Evolutionary conservation across 2,113 vertebrate genomes (phyloP), one percentile per base, ranked within the genome.

Genomic region (Salvator merianae): DNA sequence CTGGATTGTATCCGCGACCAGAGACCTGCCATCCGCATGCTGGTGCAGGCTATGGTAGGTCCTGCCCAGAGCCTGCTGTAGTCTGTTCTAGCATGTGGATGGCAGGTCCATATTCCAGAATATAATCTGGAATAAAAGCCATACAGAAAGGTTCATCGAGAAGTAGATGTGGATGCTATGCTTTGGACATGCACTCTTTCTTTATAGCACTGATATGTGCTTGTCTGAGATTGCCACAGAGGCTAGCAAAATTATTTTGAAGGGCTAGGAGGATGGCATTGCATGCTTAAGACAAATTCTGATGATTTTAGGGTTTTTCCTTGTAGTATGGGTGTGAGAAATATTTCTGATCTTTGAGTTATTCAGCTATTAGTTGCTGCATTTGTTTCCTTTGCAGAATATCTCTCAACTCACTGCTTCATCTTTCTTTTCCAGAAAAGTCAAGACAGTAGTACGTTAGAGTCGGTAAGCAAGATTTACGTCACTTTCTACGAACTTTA

Each of bases 401-500:
- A 55, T 38, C 9, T 3, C 1, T 70, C 71, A 40, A 40, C 16
- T 13, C 36, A 3, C 3, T 20, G 3, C n/a, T 63, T 4, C 26
- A 24, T 66, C 0, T 84, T 75, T 86, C 63, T 86, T 50, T 71
- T 73, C 53, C 87, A 94, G 92, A 89, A 86, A 30, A 86, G 50
- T 40, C 87, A 77, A 14, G 88, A 89, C 53, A 34, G 12, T 18
- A 90, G 62, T 88, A 91, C 88, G 79, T 90, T 86, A 14, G 65
- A 73, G 34, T 12, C 38, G 9, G n/a, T 26, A 36, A 78, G 26
- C 38, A 43, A 3, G 7, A 47, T 50, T 36, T 4, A 16, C 14
- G 1, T 16, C 12, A 0, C 36, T 43, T 69, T n/a, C 7, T 63
- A 32, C 12, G 38, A 66, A 22, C 2, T 14, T 66, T 53, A 38